A percentile compares a stretch with the other conserved stretches of the same genome.
These are phyloP conservation scores for Mycetomoellerius zeteki DNA, from an alignment of 1,140 invertebrate species.

Conservation along the genomic window DNA sequence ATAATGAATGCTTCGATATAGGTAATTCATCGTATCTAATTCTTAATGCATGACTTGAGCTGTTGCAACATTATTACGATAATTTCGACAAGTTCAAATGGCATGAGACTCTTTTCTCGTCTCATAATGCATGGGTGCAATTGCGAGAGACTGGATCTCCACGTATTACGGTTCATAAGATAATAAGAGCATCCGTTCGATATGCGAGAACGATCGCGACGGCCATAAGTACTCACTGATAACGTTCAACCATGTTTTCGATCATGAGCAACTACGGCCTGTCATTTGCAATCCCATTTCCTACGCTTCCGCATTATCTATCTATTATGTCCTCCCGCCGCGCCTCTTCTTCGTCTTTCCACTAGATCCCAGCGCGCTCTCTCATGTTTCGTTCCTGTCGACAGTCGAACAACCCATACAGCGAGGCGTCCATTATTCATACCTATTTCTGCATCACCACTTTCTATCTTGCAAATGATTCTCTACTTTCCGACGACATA, in stretches of 20 bases:
- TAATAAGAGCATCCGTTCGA: constrained; percentile 64
- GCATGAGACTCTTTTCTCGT: constrained; percentile 18
- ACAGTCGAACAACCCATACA: constrained; percentile 57
- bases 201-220: neutral
- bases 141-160: constrained; percentile 55
- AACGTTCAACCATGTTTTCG: constrained; percentile 55
- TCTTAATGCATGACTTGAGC: neutral
- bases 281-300: constrained; percentile 78
- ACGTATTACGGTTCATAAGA: constrained; percentile 51
- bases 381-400: constrained; percentile 46
- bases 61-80: constrained; percentile 30
- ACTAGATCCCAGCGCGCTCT: neutral
- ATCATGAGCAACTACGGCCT: constrained; percentile 60
- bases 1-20: neutral
- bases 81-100: constrained; percentile 19
- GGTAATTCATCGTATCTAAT: neutral
- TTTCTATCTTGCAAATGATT: constrained; percentile 65
- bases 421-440: constrained; percentile 70
- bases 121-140: constrained; percentile 11
- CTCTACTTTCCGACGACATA: constrained; percentile 45
- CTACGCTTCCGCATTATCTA: constrained; percentile 72
- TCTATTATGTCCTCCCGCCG: constrained; percentile 42
- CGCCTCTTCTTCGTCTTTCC: constrained; percentile 28
- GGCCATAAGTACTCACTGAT: constrained; percentile 47
- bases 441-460: constrained; percentile 58